Conservation (phyloP, 2,113 vertebrate genomes). For the Xyliphius kryptos region DNA sequence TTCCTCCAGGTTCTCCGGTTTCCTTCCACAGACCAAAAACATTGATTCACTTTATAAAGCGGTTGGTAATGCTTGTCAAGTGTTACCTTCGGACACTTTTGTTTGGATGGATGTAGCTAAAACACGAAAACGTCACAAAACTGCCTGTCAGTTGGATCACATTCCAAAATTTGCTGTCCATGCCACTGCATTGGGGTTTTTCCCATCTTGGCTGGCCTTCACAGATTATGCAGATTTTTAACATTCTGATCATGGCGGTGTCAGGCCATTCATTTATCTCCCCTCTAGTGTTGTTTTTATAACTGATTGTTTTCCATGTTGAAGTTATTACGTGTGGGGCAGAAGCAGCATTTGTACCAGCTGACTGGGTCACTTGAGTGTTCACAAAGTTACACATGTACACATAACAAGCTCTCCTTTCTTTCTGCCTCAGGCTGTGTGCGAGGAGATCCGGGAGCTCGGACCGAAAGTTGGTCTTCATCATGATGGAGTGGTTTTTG, state of each 20-base stretch:
- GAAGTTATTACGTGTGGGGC: constrained; percentile 22
- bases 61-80: too few species aligned
- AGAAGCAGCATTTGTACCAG: constrained; percentile 35
- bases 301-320: constrained; percentile 36
- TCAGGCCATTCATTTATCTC: constrained; percentile 38
- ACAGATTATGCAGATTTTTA: constrained; percentile 27
- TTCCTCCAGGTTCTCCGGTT: too few species aligned
- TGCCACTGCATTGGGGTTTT: constrained; percentile 16
- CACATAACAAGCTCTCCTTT: constrained; percentile 29
- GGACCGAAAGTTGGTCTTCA: constrained; percentile 74
- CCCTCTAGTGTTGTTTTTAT: constrained; percentile 28
- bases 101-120: too few species aligned
- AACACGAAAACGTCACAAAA: constrained; percentile 59
- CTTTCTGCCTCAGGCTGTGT: constrained; percentile 74
- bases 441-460: constrained; percentile 71
- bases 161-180: constrained; percentile 43
- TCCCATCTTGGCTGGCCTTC: constrained; percentile 35
- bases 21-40: too few species aligned
- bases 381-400: constrained; percentile 17
- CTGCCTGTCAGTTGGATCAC: constrained; percentile 43
- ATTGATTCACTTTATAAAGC: too few species aligned
- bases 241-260: constrained; percentile 13
- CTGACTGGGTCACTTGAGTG: constrained; percentile 41
- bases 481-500: constrained; percentile 90
- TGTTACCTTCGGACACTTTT: too few species aligned